These are phyloP conservation scores for Procapra przewalskii DNA, from an alignment of 2,113 vertebrate genomes.

Conservation along the genomic window DNA sequence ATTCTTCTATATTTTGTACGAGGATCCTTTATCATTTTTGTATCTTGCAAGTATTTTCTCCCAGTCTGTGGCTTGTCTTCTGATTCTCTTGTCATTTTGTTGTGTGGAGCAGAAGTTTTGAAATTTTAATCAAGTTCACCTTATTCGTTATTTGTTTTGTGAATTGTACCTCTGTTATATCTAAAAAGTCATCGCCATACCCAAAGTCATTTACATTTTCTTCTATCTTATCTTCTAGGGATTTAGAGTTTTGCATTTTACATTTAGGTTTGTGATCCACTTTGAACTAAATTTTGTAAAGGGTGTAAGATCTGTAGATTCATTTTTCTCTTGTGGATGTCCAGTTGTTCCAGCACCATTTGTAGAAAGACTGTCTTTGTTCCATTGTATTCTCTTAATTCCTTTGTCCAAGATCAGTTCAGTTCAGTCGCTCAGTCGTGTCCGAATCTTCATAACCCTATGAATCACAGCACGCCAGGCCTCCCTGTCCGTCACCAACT, in stretches of 20 bases:
- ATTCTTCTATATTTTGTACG: not conserved
- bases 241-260: not conserved
- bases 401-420: not conserved
- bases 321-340: not conserved
- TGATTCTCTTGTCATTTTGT: not conserved
- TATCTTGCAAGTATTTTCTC: not conserved
- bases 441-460: too few relatives aligned
- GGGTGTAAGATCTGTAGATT: not conserved
- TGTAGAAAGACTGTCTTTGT: not conserved
- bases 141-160: not conserved
- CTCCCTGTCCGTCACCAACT: too few relatives aligned
- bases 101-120: not conserved
- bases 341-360: not conserved
- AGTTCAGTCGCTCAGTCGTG: too few relatives aligned
- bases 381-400: not conserved
- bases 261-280: not conserved
- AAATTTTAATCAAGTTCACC: not conserved
- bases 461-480: too few relatives aligned
- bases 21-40: not conserved
- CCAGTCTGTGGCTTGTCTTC: not conserved
- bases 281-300: constrained; percentile 12
- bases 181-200: not conserved
- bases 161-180: not conserved
- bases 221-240: not conserved
- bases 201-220: not conserved